Percentiles rank a stretch among this genome's conserved stretches.
Evolutionary conservation across 2,113 vertebrate species (phyloP).

Genomic region (Bagarius yarrelli): DNA sequence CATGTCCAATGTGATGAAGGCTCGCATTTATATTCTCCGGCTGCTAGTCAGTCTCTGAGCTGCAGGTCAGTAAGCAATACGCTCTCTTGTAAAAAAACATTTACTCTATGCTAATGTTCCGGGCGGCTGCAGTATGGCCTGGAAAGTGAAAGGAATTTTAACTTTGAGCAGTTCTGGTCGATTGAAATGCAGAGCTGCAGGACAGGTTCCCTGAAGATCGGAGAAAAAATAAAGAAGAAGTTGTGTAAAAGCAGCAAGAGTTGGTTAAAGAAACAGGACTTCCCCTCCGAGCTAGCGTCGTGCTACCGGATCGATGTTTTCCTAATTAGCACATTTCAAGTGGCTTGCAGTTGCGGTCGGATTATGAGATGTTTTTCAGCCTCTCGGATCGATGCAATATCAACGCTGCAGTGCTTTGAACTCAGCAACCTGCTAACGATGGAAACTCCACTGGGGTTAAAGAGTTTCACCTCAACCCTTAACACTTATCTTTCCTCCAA

Average conservation of each 20-base stretch:
- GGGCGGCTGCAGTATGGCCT: neutral
- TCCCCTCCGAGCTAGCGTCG: conserved; percentile 36
- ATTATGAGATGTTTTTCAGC: conserved; percentile 63
- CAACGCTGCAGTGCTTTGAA: conserved; percentile 45
- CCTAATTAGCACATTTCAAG: conserved; percentile 67
- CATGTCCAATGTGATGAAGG: conserved; percentile 68
- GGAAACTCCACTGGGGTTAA: conserved; percentile 14
- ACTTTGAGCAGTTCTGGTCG: neutral
- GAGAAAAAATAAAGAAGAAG: neutral
- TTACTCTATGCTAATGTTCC: conserved; percentile 15
- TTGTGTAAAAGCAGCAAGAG: neutral
- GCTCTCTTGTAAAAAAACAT: conserved; percentile 45
- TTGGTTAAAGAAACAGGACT: neutral
- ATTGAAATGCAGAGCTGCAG: neutral
- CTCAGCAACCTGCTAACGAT: conserved; percentile 30
- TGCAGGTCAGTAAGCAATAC: neutral
- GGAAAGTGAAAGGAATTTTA: neutral
- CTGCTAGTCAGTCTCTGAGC: conserved; percentile 64
- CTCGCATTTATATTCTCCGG: conserved; percentile 73
- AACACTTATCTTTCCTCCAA: neutral
- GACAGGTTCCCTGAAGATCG: neutral
- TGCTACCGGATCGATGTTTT: conserved; percentile 60
- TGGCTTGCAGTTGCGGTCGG: conserved; percentile 48
- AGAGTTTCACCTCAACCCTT: neutral
- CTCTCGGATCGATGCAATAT: conserved; percentile 56